Evolutionary conservation across 2,797 vertebrate genomes (phyloP).

Genomic region (Tragopan temminckii): DNA sequence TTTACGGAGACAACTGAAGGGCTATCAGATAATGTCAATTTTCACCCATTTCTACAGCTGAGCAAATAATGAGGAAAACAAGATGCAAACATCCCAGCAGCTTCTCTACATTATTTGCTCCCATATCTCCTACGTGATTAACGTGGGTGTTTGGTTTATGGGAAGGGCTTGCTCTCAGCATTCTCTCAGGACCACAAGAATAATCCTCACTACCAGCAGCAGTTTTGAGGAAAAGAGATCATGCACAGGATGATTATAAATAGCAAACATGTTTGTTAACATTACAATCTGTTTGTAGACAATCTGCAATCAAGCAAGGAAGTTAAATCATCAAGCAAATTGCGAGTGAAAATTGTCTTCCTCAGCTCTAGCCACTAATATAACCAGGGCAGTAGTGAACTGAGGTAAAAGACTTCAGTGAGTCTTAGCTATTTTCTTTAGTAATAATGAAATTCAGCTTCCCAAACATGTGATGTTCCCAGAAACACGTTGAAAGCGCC

Average conservation of each 20-base stretch:
- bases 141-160: accelerated
- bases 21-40: background rate
- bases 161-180: background rate
- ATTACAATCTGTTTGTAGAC: conserved; percentile 39
- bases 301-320: conserved; percentile 49
- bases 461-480: background rate
- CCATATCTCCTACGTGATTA: background rate
- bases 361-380: background rate
- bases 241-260: background rate
- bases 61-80: conserved; percentile 43
- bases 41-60: conserved; percentile 1
- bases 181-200: background rate
- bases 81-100: conserved; percentile 10
- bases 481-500: background rate
- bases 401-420: background rate
- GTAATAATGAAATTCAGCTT: background rate
- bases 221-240: background rate
- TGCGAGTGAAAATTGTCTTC: background rate
- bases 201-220: background rate
- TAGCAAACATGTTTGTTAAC: background rate
- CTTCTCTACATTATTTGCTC: background rate
- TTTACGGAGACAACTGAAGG: background rate
- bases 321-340: conserved; percentile 22
- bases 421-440: background rate
- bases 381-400: background rate